Base-by-base conservation (phyloP, 1,140 invertebrate genomes). In the Psix sp. region DNA sequence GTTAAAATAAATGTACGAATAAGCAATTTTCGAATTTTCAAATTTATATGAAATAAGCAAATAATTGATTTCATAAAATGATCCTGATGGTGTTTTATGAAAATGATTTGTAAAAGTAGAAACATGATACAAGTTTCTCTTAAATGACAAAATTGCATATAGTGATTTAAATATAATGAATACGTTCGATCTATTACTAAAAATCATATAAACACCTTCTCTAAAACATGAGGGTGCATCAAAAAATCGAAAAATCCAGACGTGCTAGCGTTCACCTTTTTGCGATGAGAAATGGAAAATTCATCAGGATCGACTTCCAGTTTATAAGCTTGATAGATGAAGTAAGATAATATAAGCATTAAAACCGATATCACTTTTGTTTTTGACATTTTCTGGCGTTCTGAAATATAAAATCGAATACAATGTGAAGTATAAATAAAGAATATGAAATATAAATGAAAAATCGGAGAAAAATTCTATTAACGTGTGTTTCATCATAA, bases 151-250 rank as follows among this genome's bases (percentile, higher is more conserved):
- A 13, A 11, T 35, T 4, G 33, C 33, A 35, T 14, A 3, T 3
- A 35, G 13, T 13, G 33, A 35, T 2, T 5, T 13, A 35, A 3
- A 35, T 13, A 11, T 11, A 10, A 35, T 11, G 2, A 35, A 5
- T 2, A 35, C 10, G 13, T 13, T 10, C 6, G 24, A n/a, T n/a
- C 10, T 35, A 45, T 14, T 40, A 40, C 16, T 40, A 35, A 40
- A 20, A 31, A 49, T 46, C 36, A 26, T 45, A 51, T 57, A 72
- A 54, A 54, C 60, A 81, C 82, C 80, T 84, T 82, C 68, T 84
- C 80, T 9, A 84, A 39, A 26, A 77, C 62, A 20, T 76, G 71
- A 9, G 76, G 20, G 18, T 71, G 75, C 36, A 52, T 74, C 10
- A 82, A 31, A 54, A 81, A 84, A 14, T 77, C 31, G 42, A 80